A percentile compares a stretch with the other conserved stretches of the same genome.
Evolutionary conservation across 2,113 vertebrate species (phyloP).

Genomic region (Thalassarche chlororhynchos): DNA sequence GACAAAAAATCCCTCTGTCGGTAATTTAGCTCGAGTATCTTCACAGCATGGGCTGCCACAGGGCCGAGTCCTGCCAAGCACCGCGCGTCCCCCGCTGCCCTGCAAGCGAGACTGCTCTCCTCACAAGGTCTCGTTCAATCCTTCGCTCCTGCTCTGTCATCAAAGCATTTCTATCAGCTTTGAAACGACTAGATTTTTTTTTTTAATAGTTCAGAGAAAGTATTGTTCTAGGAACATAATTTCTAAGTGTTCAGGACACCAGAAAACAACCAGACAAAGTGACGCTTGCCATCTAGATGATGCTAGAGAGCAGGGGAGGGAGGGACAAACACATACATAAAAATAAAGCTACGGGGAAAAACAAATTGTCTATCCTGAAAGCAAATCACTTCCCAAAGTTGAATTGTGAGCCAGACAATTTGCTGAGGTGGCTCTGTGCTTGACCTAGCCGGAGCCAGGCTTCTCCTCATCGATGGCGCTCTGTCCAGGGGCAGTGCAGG

Average conservation of each 20-base stretch:
- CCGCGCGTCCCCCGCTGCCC: accelerated
- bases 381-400: background rate
- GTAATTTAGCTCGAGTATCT: background rate
- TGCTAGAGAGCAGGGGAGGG: background rate
- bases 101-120: background rate
- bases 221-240: background rate
- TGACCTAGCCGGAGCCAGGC: background rate
- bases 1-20: background rate
- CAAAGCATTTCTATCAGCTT: background rate
- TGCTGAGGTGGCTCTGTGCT: background rate
- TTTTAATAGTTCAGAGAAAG: background rate
- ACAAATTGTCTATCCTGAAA: background rate
- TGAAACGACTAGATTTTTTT: background rate
- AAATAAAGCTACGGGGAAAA: background rate
- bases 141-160: background rate
- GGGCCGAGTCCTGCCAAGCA: background rate
- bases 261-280: background rate
- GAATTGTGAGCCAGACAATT: background rate
- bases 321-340: background rate
- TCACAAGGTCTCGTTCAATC: background rate
- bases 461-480: background rate
- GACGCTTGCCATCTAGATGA: accelerated
- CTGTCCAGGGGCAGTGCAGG: background rate
- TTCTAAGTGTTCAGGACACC: background rate
- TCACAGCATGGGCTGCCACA: accelerated